Evolutionary conservation across 1,140 invertebrate species (phyloP).

Genomic region (Dryas iulia): DNA sequence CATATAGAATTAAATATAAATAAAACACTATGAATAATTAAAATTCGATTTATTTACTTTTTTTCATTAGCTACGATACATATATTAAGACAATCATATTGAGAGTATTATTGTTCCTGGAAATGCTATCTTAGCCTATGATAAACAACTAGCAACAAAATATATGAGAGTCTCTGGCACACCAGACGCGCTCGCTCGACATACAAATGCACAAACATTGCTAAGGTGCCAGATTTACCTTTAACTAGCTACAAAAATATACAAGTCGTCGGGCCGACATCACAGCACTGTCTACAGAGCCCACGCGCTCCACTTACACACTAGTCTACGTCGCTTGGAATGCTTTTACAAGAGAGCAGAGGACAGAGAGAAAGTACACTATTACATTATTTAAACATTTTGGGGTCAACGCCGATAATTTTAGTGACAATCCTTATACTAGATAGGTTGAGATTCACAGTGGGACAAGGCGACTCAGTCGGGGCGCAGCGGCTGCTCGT

Average conservation of each 20-base stretch:
- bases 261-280: too few relatives aligned
- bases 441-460: neutral
- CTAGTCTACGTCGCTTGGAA: neutral
- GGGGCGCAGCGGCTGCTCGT: constrained; percentile 7
- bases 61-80: neutral
- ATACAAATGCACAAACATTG: neutral
- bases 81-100: neutral
- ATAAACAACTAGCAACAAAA: constrained; percentile 2
- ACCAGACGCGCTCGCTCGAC: neutral
- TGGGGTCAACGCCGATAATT: too few relatives aligned
- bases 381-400: too few relatives aligned
- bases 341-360: neutral
- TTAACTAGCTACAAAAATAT: neutral
- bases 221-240: neutral
- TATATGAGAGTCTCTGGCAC: neutral
- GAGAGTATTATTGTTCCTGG: neutral
- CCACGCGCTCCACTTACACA: neutral
- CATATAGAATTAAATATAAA: neutral
- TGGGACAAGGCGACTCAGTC: constrained; percentile 6
- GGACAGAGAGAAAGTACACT: too few relatives aligned
- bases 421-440: neutral
- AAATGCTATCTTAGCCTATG: neutral
- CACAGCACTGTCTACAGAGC: neutral
- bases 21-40: neutral
- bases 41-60: neutral